Evolutionary conservation across 2,797 vertebrate genomes (phyloP), one percentile per base, ranked within the genome.

Genomic region (Sebastes matsubarae): DNA sequence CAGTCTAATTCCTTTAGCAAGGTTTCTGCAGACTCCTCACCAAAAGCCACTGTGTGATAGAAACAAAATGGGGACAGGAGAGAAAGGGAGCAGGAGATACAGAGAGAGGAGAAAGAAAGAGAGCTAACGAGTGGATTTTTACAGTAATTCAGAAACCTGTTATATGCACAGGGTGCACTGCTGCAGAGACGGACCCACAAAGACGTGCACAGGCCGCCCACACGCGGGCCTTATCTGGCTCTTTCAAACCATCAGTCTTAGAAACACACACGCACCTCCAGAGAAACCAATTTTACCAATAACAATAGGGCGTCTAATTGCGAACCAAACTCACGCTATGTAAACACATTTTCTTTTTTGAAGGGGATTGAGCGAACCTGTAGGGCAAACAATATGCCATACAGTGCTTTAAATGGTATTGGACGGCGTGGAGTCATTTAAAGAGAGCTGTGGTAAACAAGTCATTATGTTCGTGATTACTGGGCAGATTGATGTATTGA

Each of bases 1-100:
- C 82, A 76, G 83, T 87, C 93, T 93, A 92, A 93, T 94, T 95
- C 87, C 88, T 93, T 90, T 86, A 87, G 86, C 83, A 83, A 86
- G 87, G 72, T 80, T 91, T 90, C 82, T 88, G 87, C 87, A 81
- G 76, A 89, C 79, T 82, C 76, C 72, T 87, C 74, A 3, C 67
- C 24, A 90, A 66, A 86, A 88, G 76, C 83, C 66, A 68, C 67
- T 34, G 74, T 30, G 72, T 58, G 84, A 85, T 80, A 64, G 88
- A 91, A 80, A 87, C 87, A 90, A 92, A 93, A 93, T 89, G 88
- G 88, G 90, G 76, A 89, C 88, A 81, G 75, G 46, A 80, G 80
- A 78, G 84, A 87, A 55, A 71, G 34, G 66, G 68, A 82, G 70
- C 38, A 27, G 30, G 64, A 79, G 64, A 46, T 54, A 67, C 13